Evolutionary conservation across 2,888 invertebrate species (phyloP), one percentile per base, ranked within the genome.

Genomic region (Caenorhabditis uteleia): DNA sequence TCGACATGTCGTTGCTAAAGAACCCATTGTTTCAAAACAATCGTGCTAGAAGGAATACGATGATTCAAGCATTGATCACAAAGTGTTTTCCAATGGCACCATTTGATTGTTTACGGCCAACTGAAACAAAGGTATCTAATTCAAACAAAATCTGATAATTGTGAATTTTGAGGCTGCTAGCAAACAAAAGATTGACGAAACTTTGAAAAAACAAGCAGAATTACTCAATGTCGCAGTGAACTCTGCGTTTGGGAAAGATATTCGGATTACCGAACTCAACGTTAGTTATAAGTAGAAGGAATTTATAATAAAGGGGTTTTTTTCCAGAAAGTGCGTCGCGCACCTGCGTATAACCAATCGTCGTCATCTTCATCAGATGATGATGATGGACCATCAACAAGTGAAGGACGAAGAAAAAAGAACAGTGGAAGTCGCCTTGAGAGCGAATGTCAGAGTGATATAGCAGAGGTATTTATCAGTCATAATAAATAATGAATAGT

Each of bases 41-140:
- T 0, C 44, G 61, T 1, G 12, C 7, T 2, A 48, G 55, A 26
- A 50, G 61, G 14, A 62, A 62, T 23, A 26, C 16, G 2, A 29
- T 46, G 26, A 56, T 62, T 23, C 26, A 31, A 7, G 36, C n/a
- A 21, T 14, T 55, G 29, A 42, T 25, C 5, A 26, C 23, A 1
- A 62, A 39, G 18, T 62, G 56, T 20, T 62, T 62, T 44, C 61
- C 61, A 8, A 50, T 55, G 50, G 26, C 59, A 1, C 12, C 14
- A 16, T 8, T 53, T 14, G 46, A 8, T 36, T 18, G n/a, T n/a
- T n/a, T n/a, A n/a, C n/a, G n/a, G n/a, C n/a, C n/a, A n/a, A n/a
- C n/a, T n/a, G n/a, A n/a, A n/a, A n/a, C n/a, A n/a, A n/a, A n/a
- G n/a, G n/a, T 29, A 29, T 29, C 14, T 10, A 29, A 29, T 29